Evolutionary conservation across 2,888 invertebrate species (phyloP).

Genomic region (Andrena camellia): DNA sequence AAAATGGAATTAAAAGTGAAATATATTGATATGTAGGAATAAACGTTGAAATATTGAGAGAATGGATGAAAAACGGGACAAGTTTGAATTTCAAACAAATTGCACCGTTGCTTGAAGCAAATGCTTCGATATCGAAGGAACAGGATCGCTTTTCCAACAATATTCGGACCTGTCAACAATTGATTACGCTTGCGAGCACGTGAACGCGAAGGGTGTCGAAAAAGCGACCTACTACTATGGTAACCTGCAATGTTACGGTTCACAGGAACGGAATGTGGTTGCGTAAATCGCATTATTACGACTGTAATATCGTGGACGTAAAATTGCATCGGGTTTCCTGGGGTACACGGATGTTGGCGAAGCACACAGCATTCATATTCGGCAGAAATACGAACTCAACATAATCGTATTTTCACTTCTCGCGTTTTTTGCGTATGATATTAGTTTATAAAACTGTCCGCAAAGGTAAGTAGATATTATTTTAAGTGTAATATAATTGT

Average conservation of each 20-base stretch:
- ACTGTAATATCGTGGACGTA: conserved; percentile 21
- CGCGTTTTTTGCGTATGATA: neutral
- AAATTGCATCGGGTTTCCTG: conserved; percentile 38
- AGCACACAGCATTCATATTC: conserved; percentile 11
- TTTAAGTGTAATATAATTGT: too few relatives aligned
- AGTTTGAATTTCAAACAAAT: neutral
- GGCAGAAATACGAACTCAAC: conserved; percentile 11
- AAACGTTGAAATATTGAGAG: neutral
- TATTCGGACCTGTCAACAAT: neutral
- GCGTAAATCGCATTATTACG: conserved; percentile 47
- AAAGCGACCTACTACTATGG: conserved; percentile 21
- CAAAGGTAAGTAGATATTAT: neutral
- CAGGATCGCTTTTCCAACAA: conserved; percentile 2
- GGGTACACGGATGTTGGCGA: neutral
- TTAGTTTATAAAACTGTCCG: neutral
- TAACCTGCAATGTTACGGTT: conserved; percentile 42
- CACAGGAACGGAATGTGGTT: conserved; percentile 40
- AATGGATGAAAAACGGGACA: neutral
- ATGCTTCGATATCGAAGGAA: neutral
- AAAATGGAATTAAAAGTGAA: neutral
- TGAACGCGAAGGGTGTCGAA: conserved; percentile 16
- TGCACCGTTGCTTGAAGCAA: neutral
- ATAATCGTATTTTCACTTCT: neutral
- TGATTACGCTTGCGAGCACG: neutral
- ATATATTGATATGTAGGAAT: neutral